Conservation (phyloP, 2,113 vertebrate species). For the Arothron firmamentum region DNA sequence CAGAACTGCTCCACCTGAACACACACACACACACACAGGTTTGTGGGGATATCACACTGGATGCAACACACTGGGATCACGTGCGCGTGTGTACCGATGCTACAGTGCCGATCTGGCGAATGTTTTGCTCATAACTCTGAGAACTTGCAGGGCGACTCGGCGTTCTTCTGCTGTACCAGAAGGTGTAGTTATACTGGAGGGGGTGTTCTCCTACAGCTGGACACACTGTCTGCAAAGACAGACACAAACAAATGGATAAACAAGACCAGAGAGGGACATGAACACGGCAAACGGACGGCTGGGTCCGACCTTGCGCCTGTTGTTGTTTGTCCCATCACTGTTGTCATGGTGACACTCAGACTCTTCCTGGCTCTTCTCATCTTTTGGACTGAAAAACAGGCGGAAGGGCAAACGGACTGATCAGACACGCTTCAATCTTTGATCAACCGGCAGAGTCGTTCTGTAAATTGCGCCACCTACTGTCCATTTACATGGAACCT, state of each 20-base stretch:
- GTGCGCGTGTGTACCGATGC: slow-evolving; percentile 58
- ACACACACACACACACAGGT: slow-evolving; percentile 1
- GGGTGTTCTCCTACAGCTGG: slow-evolving; percentile 69
- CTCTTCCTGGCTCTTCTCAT: slow-evolving; percentile 51
- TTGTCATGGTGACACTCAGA: slow-evolving; percentile 37
- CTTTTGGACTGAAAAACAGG: slow-evolving; percentile 48
- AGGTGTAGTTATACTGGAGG: slow-evolving; percentile 77
- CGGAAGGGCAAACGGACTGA: neutral
- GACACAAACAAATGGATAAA: neutral
- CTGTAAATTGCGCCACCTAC: too few species aligned
- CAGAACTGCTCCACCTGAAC: slow-evolving; percentile 78
- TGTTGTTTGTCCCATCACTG: slow-evolving; percentile 42
- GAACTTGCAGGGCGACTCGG: slow-evolving; percentile 72
- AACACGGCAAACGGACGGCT: neutral
- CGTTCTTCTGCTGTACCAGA: slow-evolving; percentile 75
- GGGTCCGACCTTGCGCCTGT: slow-evolving; percentile 41
- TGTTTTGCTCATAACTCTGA: slow-evolving; percentile 77
- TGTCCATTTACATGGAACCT: too few species aligned
- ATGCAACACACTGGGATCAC: neutral
- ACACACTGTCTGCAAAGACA: slow-evolving; percentile 31
- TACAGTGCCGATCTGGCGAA: slow-evolving; percentile 72
- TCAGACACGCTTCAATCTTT: neutral
- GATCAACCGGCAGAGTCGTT: too few species aligned
- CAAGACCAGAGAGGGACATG: neutral
- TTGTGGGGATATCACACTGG: neutral